Base-by-base conservation (phyloP, 2,797 vertebrate species). In the Sebastes diaconus region DNA sequence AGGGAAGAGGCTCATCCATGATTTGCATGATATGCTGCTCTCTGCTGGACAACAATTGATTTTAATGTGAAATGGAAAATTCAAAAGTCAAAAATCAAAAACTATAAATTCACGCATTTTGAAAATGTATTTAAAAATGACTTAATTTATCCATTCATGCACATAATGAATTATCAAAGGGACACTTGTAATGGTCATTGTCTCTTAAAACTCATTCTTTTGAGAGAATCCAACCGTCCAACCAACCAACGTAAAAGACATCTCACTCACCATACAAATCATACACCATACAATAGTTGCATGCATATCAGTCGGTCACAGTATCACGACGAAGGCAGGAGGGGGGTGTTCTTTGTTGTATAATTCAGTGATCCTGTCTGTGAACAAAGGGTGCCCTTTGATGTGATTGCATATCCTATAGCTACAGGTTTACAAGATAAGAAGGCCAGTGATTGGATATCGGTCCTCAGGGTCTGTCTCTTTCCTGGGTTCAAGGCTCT, bases 311-410 rank as follows among this genome's bases (percentile, higher is more conserved):
- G 34, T 10, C 30, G 65, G 68, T 77, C 71, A 18, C 55, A 64
- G 57, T 39, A 18, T 54, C 7, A 27, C 80, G 81, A 81, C 73
- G 80, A 74, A 70, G 63, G 54, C 71, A 69, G 73, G 24, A 73
- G 70, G 12, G 29, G 10, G 29, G 69, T 27, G 36, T n/a, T 68
- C 73, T 88, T 81, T 90, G 87, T 90, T 87, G 71, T 80, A 85
- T 87, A 78, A 87, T 87, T 84, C 63, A 88, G 76, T 60, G 55
- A 68, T 74, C 36, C 68, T 22, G 22, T 74, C 68, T 72, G 78
- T 80, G 87, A 80, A 83, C 78, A 84, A 71, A 83, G 30, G 32
- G 22, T 14, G 13, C 54, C 27, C 70, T 86, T 86, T 86, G 74
- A 87, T 85, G 83, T 82, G 59, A 68, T 29, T 70, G 55, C 75